Percentiles rank a stretch among this genome's conserved stretches.
phyloP scores from a whole-genome alignment of 2,113 vertebrate genomes.

The Burhinus oedicnemus region DNA sequence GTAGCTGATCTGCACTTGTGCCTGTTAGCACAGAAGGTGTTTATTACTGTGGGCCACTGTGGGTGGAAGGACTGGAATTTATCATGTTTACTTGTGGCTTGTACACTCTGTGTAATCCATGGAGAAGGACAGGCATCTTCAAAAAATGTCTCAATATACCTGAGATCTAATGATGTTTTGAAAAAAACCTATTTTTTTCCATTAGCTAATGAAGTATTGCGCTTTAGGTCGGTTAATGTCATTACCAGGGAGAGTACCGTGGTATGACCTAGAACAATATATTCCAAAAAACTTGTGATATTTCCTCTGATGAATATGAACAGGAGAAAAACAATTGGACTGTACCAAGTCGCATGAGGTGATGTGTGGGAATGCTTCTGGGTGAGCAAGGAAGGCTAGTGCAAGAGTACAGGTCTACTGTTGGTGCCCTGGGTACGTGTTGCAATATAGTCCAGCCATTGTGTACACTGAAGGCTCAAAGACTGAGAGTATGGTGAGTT shows the following conservation, averaged over 20 bases:
- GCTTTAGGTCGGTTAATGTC: neutral
- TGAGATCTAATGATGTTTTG: neutral
- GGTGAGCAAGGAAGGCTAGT: neutral
- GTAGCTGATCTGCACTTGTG: neutral
- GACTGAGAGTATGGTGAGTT: neutral
- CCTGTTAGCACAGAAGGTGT: neutral
- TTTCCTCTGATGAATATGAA: neutral
- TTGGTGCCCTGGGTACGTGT: neutral
- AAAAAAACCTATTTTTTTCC: neutral
- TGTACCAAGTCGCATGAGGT: neutral
- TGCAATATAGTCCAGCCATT: neutral
- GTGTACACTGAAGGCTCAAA: neutral
- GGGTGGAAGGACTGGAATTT: neutral
- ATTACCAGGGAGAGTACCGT: neutral
- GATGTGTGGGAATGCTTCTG: neutral
- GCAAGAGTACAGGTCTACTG: neutral
- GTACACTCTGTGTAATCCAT: neutral
- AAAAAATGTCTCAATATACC: neutral
- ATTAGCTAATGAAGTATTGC: neutral
- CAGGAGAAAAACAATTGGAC: neutral
- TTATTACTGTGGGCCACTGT: too few species aligned
- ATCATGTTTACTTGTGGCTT: neutral
- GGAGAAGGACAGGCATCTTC: neutral
- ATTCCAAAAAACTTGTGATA: neutral
- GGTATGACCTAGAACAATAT: neutral